Percentiles rank a stretch among this genome's conserved stretches.
Conservation (phyloP, 35 echinoderm and acorn worm genomes). For the Hemicentrotus pulcherrimus region DNA sequence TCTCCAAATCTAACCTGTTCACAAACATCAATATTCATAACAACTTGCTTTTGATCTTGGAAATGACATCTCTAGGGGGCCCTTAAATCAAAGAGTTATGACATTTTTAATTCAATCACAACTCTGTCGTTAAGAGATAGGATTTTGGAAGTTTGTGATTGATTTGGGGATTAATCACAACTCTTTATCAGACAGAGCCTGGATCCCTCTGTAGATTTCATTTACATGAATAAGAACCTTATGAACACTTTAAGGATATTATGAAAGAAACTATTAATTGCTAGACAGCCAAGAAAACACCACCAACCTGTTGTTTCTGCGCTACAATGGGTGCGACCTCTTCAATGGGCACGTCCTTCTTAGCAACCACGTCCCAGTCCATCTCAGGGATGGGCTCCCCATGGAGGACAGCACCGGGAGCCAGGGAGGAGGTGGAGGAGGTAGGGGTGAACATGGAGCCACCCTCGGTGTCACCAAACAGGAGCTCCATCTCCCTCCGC, state of each 20-base stretch:
- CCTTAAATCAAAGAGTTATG: too few relatives aligned
- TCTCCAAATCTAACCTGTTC: too few relatives aligned
- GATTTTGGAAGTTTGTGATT: background rate
- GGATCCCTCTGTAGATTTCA: background rate
- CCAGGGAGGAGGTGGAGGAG: constrained; percentile 28
- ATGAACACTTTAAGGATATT: background rate
- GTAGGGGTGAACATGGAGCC: background rate
- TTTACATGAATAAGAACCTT: background rate
- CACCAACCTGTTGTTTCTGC: constrained; percentile 38
- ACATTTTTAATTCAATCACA: too few relatives aligned
- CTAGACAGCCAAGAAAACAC: background rate
- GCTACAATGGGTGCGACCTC: constrained; percentile 29
- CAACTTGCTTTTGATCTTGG: too few relatives aligned
- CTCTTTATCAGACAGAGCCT: background rate
- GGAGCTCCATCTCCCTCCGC: constrained; percentile 82
- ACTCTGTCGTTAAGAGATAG: background rate
- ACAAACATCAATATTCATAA: too few relatives aligned
- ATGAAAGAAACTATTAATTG: background rate
- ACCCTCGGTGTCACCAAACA: constrained; percentile 59
- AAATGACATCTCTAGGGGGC: too few relatives aligned
- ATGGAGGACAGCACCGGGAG: background rate
- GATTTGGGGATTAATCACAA: background rate
- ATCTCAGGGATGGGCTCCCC: background rate
- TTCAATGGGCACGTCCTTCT: constrained; percentile 21
- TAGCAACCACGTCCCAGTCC: constrained; percentile 64